Percentiles rank a stretch among this genome's conserved stretches.
Conservation (phyloP, 2,888 invertebrate species). For the Nezara viridula region DNA sequence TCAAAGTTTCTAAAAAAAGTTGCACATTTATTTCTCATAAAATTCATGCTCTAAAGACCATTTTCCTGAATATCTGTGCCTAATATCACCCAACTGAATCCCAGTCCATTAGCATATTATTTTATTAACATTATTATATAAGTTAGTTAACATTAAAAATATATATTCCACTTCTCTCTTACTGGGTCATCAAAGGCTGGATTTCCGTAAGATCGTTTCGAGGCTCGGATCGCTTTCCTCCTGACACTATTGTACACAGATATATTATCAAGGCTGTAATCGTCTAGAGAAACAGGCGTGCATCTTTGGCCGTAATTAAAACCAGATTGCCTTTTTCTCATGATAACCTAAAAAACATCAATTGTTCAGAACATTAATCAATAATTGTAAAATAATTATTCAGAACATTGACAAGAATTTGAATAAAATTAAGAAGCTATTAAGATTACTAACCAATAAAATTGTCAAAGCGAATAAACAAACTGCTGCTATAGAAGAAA, state of each 20-base stretch:
- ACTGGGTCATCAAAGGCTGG: constrained; percentile 92
- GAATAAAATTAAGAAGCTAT: background rate
- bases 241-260: constrained; percentile 85
- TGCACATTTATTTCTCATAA: too few species aligned
- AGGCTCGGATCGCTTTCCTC: constrained; percentile 80
- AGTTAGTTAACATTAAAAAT: too few species aligned
- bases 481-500: constrained; percentile 84
- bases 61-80: too few species aligned
- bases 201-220: constrained; percentile 91
- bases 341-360: constrained; percentile 75
- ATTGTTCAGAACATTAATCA: too few species aligned
- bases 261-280: constrained; percentile 91
- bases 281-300: constrained; percentile 88
- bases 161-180: constrained; percentile 67
- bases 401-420: background rate
- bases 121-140: too few species aligned
- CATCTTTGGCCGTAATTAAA: constrained; percentile 89
- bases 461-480: constrained; percentile 83
- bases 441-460: constrained; percentile 76
- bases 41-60: too few species aligned
- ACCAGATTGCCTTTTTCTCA: constrained; percentile 85
- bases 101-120: too few species aligned
- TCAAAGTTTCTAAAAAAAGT: too few species aligned
- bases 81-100: too few species aligned
- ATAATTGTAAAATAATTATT: too few species aligned